These are phyloP conservation scores for Cecidostiba fungosa DNA, from an alignment of 2,888 invertebrate species.

Conservation along the genomic window DNA sequence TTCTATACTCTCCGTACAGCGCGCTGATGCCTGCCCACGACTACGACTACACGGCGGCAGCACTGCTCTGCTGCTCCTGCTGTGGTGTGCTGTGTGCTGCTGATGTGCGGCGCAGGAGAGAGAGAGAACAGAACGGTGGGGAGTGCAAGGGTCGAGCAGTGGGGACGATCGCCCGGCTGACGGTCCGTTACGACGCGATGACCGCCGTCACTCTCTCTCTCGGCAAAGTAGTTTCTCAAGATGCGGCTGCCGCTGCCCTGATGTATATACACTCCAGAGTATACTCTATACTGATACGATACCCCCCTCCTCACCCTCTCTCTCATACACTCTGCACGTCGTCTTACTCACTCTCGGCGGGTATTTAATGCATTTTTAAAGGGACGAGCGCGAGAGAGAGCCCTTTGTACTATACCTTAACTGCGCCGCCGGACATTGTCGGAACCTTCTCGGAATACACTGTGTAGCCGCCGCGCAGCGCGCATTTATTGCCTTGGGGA, in stretches of 20 bases:
- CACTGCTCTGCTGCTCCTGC: constrained; percentile 12
- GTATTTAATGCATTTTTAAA: constrained; percentile 62
- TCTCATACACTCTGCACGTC: neutral
- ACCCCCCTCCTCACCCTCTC: neutral
- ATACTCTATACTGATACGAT: neutral
- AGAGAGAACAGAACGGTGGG: constrained; percentile 41
- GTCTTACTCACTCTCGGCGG: constrained; percentile 37
- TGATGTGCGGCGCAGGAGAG: neutral
- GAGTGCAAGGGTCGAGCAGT: neutral
- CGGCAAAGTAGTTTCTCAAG: constrained; percentile 44
- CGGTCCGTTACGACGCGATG: constrained; percentile 42
- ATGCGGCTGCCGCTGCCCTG: constrained; percentile 3
- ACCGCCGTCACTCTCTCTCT: neutral
- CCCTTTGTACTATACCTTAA: constrained; percentile 17
- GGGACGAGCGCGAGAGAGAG: constrained; percentile 31
- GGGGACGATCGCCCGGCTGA: constrained; percentile 19
- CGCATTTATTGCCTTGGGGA: neutral
- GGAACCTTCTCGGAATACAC: constrained; percentile 11
- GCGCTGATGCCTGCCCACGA: neutral
- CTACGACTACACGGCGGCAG: constrained; percentile 4
- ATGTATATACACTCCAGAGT: neutral
- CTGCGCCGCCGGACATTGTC: neutral
- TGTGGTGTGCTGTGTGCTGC: neutral
- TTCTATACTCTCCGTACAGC: neutral
- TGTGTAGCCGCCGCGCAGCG: neutral